A percentile compares a stretch with the other conserved stretches of the same genome.
phyloP scores from a whole-genome alignment of 2,113 vertebrate species.

The Triplophysa rosa region DNA sequence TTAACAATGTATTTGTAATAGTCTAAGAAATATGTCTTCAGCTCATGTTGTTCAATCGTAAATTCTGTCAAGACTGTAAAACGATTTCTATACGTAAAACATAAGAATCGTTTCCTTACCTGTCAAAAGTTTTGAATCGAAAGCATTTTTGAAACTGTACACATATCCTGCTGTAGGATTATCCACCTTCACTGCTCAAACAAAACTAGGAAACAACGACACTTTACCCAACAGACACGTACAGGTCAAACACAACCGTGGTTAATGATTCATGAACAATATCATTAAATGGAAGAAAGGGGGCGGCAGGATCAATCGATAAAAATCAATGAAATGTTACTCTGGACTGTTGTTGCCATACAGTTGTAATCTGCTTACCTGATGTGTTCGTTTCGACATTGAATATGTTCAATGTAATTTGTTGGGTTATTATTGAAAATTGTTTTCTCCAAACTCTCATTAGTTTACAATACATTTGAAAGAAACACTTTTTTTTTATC shows the following conservation, averaged over 20 bases:
- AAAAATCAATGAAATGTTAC: slow-evolving; percentile 8
- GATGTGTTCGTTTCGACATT: too few relatives aligned
- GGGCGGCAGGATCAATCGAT: slow-evolving; percentile 4
- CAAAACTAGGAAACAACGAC: background rate
- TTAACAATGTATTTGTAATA: too few relatives aligned
- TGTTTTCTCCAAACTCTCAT: too few relatives aligned
- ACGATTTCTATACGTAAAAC: background rate
- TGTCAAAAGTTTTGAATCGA: background rate
- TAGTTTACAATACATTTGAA: too few relatives aligned
- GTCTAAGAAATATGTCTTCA: background rate
- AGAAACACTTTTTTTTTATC: too few relatives aligned
- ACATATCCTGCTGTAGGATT: background rate
- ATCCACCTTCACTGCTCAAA: background rate
- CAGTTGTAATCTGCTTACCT: too few relatives aligned
- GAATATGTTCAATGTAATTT: too few relatives aligned
- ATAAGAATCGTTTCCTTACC: background rate
- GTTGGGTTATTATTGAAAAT: too few relatives aligned
- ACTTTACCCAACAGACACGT: background rate
- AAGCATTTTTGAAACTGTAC: background rate
- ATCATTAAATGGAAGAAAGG: slow-evolving; percentile 18
- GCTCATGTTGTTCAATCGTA: background rate
- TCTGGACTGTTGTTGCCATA: background rate
- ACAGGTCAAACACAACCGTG: background rate
- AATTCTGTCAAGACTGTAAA: background rate
- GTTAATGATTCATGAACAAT: slow-evolving; percentile 58